Base-by-base conservation (phyloP, 2,888 invertebrate genomes). In the Pseudoips prasinana region DNA sequence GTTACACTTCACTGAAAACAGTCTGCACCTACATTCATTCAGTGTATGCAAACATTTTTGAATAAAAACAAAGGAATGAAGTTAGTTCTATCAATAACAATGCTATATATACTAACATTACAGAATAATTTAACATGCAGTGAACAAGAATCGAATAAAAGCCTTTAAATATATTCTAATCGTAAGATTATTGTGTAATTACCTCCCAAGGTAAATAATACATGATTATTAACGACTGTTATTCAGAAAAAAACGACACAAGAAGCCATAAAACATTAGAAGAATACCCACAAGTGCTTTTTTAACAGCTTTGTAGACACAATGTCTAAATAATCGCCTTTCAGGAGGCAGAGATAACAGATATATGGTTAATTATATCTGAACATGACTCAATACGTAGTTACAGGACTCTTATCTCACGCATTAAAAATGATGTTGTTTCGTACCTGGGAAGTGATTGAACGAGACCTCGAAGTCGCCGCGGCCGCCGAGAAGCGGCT, bases 401-500 rank as follows among this genome's bases (percentile, higher is more conserved):
- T 41, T 41, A 42, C 46, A 53, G 37, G 45, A 43, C 28, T 48
- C 35, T 43, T 26, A 37, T 35, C 39, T 40, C 33, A 25, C 14
- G 14, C 5, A 2, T 2, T 14, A 14, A 5, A 3, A 14, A 14
- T 14, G 3, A 3, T 14, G 14, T 14, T 14, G 14, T 14, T 14
- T 43, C 58, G 65, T 56, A 96, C 97, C 97, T 89, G 95, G 94
- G 82, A 97, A 97, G 72, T 94, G 93, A 80, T 97, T 97, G 70
- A 92, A 94, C 45, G 94, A 92, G 58, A 94, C 94, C 57, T 93
- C 90, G 65, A 88, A 85, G 68, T 94, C 94, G 76, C 92, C 92
- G 76, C 92, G 92, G 88, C 95, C 94, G 85, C 96, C 95, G 32
- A 98, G 91, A 55, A 98, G 93, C 76, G 98, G 98, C 90, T 98